Evolutionary conservation across 2,888 invertebrate genomes (phyloP), one percentile per base, ranked within the genome.

Genomic region (Melanargia galathea): DNA sequence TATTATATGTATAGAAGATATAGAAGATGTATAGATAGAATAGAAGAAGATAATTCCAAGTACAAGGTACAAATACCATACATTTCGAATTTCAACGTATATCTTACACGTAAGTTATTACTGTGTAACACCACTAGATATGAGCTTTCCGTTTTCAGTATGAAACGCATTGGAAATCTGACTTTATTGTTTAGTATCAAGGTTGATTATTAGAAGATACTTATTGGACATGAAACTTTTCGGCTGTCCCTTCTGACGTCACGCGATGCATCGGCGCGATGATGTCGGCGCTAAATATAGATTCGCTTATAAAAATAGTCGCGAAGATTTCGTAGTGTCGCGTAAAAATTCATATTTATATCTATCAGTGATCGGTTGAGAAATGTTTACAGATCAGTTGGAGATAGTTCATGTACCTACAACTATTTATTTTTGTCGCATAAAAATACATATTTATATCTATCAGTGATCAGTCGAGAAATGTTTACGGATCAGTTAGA

Each of bases 241-340:
- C 16, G 6, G 40, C 33, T 1, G 43, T 63, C 38, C 60, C 57
- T 43, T 56, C 18, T 58, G 60, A 66, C 68, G 68, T 69, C 69
- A 65, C 58, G 33, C 22, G 49, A 40, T 70, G 70, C 70, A 69
- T 60, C 64, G 60, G 56, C 35, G 35, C 33, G 57, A 64, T 70
- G 71, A 70, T 70, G 70, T 69, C 60, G 66, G 38, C 58, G 59
- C 68, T 71, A 71, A 65, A 64, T 66, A 55, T n/a, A n/a, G n/a
- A 10, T 70, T 46, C 54, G 48, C 60, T 46, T 60, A 38, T 66
- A 68, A 66, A 66, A 66, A 63, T 66, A 66, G 62, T 60, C 46
- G 30, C 48, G 33, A 16, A 54, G 59, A 63, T 66, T 62, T 66
- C 66, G 62, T 68, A 64, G 62, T 64, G 66, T 62, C 54, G 62